Evolutionary conservation across 2,113 vertebrate genomes (phyloP), one percentile per base, ranked within the genome.

Genomic region (Callipepla squamata): DNA sequence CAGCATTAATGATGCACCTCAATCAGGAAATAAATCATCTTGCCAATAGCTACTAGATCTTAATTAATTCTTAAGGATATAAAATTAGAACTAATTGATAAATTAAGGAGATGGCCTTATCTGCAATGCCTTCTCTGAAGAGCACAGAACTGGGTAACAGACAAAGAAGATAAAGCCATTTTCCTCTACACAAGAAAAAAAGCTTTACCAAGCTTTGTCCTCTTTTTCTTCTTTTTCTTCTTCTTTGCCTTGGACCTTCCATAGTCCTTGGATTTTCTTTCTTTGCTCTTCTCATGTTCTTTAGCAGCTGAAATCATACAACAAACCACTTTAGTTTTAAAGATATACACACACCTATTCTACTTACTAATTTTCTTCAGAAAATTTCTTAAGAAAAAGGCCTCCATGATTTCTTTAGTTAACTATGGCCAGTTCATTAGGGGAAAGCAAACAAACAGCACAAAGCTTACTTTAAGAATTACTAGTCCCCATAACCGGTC

Each of bases 171-270:
- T 1, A 67, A 47, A 87, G 28, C 2, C 0, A 1, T 18, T 70
- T 82, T 87, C 36, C 62, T 36, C 34, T 62, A 72, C 5, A 42
- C 58, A 65, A 78, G 10, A 81, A 40, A 78, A 53, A 77, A 28
- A 91, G 36, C 30, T 84, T 98, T 97, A 99, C 99, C 99, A 83
- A 98, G 94, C 93, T 98, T 99, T 53, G 97, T 97, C 97, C 97
- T 98, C 98, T 98, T 99, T 97, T 98, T 99, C 97, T 98, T 99
- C 98, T 98, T 99, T 97, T 98, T 99, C 96, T 98, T 99, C 93
- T 99, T 99, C 98, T 99, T 99, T 50, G 98, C 97, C 92, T 99
- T 99, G 42, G 98, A 97, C 86, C 98, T 98, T 84, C 98, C 98
- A 95, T 97, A 98, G 87, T 99, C 98, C 96, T 98, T 98, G 66